Conservation (phyloP, 2,888 invertebrate species). For the Mesorhabditis spiculigera region DNA sequence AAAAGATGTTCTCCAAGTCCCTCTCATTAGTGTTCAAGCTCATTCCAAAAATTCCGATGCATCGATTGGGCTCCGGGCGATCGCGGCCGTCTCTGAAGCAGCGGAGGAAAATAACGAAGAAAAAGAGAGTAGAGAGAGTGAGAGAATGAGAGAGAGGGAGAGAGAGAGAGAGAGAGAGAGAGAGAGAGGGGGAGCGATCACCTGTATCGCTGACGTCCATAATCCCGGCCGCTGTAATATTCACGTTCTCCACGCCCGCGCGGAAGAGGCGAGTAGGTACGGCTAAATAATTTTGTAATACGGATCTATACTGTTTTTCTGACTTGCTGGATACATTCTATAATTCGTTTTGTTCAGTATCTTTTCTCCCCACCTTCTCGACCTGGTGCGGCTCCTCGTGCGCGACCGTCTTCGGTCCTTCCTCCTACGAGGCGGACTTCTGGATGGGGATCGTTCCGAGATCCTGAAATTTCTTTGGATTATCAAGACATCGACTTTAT, state of each 20-base stretch:
- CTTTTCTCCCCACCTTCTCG: too few relatives aligned
- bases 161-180: background rate
- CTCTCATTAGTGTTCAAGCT: constrained; percentile 87
- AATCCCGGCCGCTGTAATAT: background rate
- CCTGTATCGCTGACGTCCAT: background rate
- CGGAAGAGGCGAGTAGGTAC: background rate
- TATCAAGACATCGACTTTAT: too few relatives aligned
- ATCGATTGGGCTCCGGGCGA: constrained; percentile 64
- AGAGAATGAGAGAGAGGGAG: background rate
- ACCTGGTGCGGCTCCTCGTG: too few relatives aligned
- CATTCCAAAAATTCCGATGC: constrained; percentile 91
- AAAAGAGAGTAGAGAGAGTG: background rate
- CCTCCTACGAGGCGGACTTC: too few relatives aligned
- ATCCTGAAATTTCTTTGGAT: too few relatives aligned
- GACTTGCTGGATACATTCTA: too few relatives aligned
- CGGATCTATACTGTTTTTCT: too few relatives aligned
- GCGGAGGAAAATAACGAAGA: too few relatives aligned
- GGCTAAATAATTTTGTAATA: too few relatives aligned
- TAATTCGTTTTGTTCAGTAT: too few relatives aligned
- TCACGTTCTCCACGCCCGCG: background rate
- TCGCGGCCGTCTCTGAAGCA: background rate
- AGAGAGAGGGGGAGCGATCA: background rate
- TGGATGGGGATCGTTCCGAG: too few relatives aligned
- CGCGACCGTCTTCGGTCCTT: too few relatives aligned
- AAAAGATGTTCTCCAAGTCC: constrained; percentile 84